phyloP scores from a whole-genome alignment of 2,113 vertebrate genomes.

The Vidua chalybeata region DNA sequence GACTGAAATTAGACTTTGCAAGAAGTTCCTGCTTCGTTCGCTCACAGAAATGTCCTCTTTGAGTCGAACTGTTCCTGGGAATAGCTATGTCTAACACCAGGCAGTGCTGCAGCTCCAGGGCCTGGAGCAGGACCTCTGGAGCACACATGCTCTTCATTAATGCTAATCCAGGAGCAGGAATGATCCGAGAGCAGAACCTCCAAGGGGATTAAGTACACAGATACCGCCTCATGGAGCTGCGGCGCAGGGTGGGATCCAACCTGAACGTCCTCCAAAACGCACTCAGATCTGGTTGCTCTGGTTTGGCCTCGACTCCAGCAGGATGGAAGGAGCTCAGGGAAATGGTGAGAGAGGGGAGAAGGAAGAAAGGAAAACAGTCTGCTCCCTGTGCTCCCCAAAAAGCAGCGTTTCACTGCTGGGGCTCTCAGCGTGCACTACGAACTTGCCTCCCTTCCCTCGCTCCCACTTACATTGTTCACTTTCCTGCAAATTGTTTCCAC shows the following conservation, averaged over 20 bases:
- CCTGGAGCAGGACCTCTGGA: neutral
- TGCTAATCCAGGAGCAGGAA: conserved; percentile 27
- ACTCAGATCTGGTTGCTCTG: conserved; percentile 19
- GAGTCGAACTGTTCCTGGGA: neutral
- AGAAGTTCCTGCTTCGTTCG: neutral
- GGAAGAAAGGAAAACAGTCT: neutral
- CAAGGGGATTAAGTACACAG: neutral
- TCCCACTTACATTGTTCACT: conserved; percentile 16
- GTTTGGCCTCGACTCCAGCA: neutral
- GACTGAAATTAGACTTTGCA: neutral
- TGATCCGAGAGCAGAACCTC: neutral
- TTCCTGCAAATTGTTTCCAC: conserved; percentile 62
- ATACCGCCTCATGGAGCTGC: neutral
- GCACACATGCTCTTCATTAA: conserved; percentile 51
- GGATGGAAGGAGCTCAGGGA: neutral
- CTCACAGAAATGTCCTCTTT: neutral
- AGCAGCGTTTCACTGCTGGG: neutral
- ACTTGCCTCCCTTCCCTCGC: neutral
- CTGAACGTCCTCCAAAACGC: neutral
- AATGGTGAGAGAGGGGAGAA: neutral
- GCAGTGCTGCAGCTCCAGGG: neutral
- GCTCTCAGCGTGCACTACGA: neutral
- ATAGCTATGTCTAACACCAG: neutral
- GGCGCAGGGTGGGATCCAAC: neutral
- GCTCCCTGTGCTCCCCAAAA: neutral